Percentiles rank a stretch among this genome's conserved stretches.
phyloP scores from a whole-genome alignment of 2,888 invertebrate genomes.

The Habrosyne pyritoides region DNA sequence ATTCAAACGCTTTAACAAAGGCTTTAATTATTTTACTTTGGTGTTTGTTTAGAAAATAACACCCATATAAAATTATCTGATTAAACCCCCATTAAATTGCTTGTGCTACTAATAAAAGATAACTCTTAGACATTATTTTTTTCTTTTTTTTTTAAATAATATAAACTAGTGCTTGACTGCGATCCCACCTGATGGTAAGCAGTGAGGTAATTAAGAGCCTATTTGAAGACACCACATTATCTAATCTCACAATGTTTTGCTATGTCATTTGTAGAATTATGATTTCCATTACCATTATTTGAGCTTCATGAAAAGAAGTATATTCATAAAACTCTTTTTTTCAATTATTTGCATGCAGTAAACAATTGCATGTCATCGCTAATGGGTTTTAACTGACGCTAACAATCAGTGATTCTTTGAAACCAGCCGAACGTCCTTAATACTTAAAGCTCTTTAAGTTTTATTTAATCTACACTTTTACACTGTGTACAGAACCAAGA shows the following conservation, averaged over 20 bases:
- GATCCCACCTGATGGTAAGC: no score
- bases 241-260: background rate
- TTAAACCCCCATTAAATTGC: background rate
- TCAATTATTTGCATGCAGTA: background rate
- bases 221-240: no score
- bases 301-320: background rate
- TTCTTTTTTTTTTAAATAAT: no score
- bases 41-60: background rate
- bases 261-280: background rate
- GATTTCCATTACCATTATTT: background rate
- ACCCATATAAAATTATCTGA: background rate
- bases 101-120: background rate
- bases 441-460: background rate
- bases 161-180: no score
- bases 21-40: background rate
- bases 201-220: no score
- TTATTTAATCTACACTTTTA: background rate
- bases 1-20: slow-evolving; percentile 2
- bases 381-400: background rate
- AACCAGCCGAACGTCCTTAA: background rate
- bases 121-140: background rate
- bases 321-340: background rate
- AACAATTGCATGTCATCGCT: background rate
- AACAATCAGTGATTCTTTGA: background rate
- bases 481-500: no score